Evolutionary conservation across 92 coral and sea anemone species (phyloP).

Genomic region (Muricea muricata): DNA sequence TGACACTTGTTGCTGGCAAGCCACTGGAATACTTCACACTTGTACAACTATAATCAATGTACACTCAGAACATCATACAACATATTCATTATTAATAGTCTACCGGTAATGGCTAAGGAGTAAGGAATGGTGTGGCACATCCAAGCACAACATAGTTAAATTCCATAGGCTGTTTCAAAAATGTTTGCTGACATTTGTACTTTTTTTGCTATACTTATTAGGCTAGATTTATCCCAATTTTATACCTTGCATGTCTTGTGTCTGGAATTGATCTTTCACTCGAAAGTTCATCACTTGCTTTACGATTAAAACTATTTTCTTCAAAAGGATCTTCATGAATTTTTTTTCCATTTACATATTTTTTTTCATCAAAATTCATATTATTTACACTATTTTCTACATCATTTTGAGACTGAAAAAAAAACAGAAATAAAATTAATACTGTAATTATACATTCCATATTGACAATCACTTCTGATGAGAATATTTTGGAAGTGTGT

Average conservation of each 20-base stretch:
- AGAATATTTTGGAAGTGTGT: too few relatives aligned
- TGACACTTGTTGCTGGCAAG: conserved; percentile 88
- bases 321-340: conserved; percentile 82
- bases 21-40: conserved; percentile 68
- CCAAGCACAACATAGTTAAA: too few relatives aligned
- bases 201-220: too few relatives aligned
- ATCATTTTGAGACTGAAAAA: not conserved
- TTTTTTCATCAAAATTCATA: conserved; percentile 58
- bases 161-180: too few relatives aligned
- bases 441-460: too few relatives aligned
- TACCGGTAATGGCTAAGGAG: too few relatives aligned
- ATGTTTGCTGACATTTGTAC: too few relatives aligned
- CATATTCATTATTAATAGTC: too few relatives aligned
- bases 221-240: too few relatives aligned
- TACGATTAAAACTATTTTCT: conserved; percentile 92
- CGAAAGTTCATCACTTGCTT: conserved; percentile 81
- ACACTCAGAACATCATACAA: not conserved
- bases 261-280: conserved; percentile 92
- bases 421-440: not conserved
- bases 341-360: conserved; percentile 74
- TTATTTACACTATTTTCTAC: not conserved
- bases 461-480: too few relatives aligned
- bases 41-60: conserved; percentile 67
- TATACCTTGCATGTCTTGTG: conserved; percentile 87
- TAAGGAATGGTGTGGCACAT: too few relatives aligned